Base-by-base conservation (phyloP, 1,140 invertebrate genomes). In the Solenopsis invicta region DNA sequence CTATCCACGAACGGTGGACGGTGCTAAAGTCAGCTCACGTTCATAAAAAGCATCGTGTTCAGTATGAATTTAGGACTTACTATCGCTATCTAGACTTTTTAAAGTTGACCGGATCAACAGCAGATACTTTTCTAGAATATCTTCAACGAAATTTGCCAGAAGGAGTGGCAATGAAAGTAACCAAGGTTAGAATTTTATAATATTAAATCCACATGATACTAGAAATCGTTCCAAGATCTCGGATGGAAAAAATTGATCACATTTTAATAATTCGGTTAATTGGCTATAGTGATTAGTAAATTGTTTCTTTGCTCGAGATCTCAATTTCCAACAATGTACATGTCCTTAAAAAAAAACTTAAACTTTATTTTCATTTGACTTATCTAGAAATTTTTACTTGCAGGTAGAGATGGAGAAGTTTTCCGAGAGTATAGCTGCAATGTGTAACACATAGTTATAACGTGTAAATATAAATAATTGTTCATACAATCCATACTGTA, bases 61-160 rank as follows among this genome's bases (percentile, higher is more conserved):
- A 99, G 91, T 99, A 99, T 96, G 99, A 99, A 96, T 96, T 97
- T 5, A 96, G 99, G 92, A 99, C 99, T 13, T 98, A 99, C 94
- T 99, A 97, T 94, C 96, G 97, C 84, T 97, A 98, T 92, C 96
- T 99, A 90, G 97, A 98, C 93, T 97, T 99, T 69, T 96, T 97
- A 86, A 96, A 97, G 90, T 93, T 99, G 4, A 99, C 99, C 2
- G 98, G 98, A 24, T 99, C 99, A 10, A 99, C 99, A 29, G 97
- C 98, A 67, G 98, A 99, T 89, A 99, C 99, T 29, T 98, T 98
- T 94, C 95, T 99, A 45, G 99, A 99, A 95, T 99, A 99, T 94
- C 97, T 99, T 80, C 97, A 99, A 94, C 96, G 99, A 89, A 99
- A 99, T 96, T 96, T 99, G 87, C 99, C 99, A 0, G 99, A 99